A percentile compares a stretch with the other conserved stretches of the same genome.
phyloP scores from a whole-genome alignment of 2,888 invertebrate genomes.

The Melipona bicolor region DNA sequence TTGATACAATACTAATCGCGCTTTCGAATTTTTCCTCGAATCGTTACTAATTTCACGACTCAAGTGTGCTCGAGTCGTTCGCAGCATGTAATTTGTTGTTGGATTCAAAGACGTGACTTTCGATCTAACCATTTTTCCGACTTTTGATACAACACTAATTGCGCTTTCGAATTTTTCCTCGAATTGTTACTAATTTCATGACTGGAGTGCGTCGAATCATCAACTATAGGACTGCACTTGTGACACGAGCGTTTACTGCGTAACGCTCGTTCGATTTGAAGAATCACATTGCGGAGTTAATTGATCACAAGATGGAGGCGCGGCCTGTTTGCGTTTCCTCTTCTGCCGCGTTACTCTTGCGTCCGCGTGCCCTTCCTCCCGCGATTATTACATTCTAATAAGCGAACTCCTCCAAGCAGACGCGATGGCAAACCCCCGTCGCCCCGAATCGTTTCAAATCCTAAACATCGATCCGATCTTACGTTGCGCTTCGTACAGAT shows the following conservation, averaged over 20 bases:
- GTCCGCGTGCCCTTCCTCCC: not conserved
- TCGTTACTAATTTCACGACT: not conserved
- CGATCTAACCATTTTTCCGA: not conserved
- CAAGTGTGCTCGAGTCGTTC: not conserved
- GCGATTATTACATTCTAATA: slow-evolving; percentile 56
- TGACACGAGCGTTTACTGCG: not conserved
- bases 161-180: too few relatives aligned
- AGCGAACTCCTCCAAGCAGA: slow-evolving; percentile 68
- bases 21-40: too few relatives aligned
- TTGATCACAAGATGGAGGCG: slow-evolving; percentile 47
- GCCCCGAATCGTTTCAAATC: slow-evolving; percentile 66
- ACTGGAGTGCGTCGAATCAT: not conserved
- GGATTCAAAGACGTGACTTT: slow-evolving; percentile 8
- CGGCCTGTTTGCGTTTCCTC: slow-evolving; percentile 44
- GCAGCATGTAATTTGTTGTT: not conserved
- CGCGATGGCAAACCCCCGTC: slow-evolving; percentile 18
- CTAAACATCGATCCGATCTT: slow-evolving; percentile 29
- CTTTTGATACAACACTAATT: not conserved
- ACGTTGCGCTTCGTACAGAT: too few relatives aligned
- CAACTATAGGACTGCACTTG: not conserved
- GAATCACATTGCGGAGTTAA: slow-evolving; percentile 24
- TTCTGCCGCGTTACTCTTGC: not conserved
- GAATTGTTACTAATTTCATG: not conserved
- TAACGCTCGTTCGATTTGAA: slow-evolving; percentile 16
- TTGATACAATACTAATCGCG: not conserved